These are phyloP conservation scores for Anguilla rostrata DNA, from an alignment of 2,113 vertebrate species.

Conservation along the genomic window DNA sequence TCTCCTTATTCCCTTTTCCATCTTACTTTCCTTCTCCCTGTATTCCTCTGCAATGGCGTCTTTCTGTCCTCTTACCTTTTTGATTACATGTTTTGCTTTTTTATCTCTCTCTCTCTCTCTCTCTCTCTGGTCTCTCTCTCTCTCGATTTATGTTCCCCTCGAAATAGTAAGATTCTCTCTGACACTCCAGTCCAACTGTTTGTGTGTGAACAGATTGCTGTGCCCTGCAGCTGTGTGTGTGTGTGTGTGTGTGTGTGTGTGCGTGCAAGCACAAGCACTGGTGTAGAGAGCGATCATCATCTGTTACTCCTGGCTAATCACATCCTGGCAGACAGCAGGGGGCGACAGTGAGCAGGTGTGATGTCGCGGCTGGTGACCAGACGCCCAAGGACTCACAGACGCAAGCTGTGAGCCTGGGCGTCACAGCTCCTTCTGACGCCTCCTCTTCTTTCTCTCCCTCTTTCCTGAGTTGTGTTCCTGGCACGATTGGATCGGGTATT, in stretches of 20 bases:
- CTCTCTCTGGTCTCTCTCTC: slow-evolving; percentile 18
- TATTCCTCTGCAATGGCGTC: neutral
- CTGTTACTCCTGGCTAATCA: neutral
- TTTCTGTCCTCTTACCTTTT: slow-evolving; percentile 16
- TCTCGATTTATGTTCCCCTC: slow-evolving; percentile 13
- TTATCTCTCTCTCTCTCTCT: neutral
- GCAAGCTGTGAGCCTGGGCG: neutral
- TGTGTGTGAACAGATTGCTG: neutral
- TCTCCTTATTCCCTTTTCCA: neutral
- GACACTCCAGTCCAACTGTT: neutral
- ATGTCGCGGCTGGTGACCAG: neutral
- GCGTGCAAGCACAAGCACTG: neutral
- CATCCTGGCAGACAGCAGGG: neutral
- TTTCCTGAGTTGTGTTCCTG: neutral
- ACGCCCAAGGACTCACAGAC: neutral
- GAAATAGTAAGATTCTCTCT: neutral
- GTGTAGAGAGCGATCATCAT: neutral
- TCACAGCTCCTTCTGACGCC: neutral
- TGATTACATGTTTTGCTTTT: neutral
- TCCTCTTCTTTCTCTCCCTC: slow-evolving; percentile 31
- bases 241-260: neutral
- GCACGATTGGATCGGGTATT: too few relatives aligned
- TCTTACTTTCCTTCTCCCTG: slow-evolving; percentile 4
- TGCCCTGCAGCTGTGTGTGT: slow-evolving; percentile 10
- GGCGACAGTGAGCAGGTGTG: neutral